These are phyloP conservation scores for Gortyna flavago DNA, from an alignment of 2,888 invertebrate species.

Conservation along the genomic window DNA sequence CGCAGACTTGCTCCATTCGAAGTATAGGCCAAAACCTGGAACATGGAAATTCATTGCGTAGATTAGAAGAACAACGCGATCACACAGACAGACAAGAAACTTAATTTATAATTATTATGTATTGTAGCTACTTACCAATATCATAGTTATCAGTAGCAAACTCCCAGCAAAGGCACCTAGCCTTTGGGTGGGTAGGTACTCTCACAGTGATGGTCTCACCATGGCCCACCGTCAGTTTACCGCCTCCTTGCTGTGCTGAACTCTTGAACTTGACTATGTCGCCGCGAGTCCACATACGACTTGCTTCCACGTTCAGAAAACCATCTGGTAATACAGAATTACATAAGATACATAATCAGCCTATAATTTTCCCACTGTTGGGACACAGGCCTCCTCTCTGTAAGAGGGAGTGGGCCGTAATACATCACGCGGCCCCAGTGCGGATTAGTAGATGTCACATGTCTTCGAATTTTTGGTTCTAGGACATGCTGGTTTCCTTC, in stretches of 20 bases:
- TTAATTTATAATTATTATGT: too few species aligned
- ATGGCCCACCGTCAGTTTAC: constrained; percentile 97
- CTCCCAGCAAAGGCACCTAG: constrained; percentile 99
- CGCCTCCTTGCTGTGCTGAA: constrained; percentile 95
- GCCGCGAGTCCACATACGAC: constrained; percentile 98
- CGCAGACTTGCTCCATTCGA: constrained; percentile 98
- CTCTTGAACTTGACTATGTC: constrained; percentile 97
- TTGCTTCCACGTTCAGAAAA: constrained; percentile 91
- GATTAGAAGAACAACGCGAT: not conserved
- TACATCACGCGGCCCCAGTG: too few species aligned
- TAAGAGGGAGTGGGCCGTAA: too few species aligned
- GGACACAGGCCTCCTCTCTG: too few species aligned
- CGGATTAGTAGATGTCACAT: too few species aligned
- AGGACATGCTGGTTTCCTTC: too few species aligned
- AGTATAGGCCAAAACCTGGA: constrained; percentile 97
- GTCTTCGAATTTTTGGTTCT: too few species aligned
- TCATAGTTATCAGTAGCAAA: constrained; percentile 99
- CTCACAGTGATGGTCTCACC: constrained; percentile 99
- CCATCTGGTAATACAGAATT: constrained; percentile 71
- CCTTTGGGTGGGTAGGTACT: constrained; percentile 98
- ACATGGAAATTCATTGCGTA: not conserved
- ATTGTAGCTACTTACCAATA: constrained; percentile 90
- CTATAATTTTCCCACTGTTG: too few species aligned
- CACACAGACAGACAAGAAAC: not conserved
- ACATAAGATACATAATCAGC: too few species aligned